Conservation (phyloP, 2,113 vertebrate genomes). For the Damaliscus lunatus region DNA sequence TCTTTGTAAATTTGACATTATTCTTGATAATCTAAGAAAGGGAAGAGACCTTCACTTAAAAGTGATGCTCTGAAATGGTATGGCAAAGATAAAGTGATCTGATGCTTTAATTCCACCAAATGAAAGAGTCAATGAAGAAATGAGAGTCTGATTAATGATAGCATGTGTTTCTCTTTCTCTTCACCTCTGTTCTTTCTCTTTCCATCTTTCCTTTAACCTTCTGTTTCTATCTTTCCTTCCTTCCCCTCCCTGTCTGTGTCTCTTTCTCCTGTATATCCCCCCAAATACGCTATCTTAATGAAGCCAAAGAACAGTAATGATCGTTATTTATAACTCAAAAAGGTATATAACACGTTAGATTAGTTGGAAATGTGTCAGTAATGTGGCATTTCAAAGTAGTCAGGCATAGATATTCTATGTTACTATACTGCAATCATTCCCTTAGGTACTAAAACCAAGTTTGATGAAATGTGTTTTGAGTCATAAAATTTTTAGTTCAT, state of each 20-base stretch:
- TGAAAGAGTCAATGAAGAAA: neutral
- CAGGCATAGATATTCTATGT: neutral
- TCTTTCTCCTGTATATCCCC: neutral
- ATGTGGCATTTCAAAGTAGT: neutral
- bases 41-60: neutral
- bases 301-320: conserved; percentile 15
- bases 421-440: neutral
- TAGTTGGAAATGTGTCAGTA: neutral
- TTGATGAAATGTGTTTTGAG: conserved; percentile 15
- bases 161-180: neutral
- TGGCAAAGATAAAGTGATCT: neutral
- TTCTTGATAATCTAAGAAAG: neutral
- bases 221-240: neutral
- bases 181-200: neutral
- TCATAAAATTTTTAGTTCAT: conserved; percentile 5
- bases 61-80: neutral
- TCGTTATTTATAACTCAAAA: neutral
- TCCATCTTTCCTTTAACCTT: neutral
- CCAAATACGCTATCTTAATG: neutral
- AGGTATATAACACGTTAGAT: neutral
- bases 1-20: conserved; percentile 21
- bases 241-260: neutral
- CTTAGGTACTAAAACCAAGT: neutral
- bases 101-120: neutral
- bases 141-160: neutral